These are phyloP conservation scores for Astropecten irregularis DNA, from an alignment of 53 echinoderm and acorn worm species.

Conservation along the genomic window DNA sequence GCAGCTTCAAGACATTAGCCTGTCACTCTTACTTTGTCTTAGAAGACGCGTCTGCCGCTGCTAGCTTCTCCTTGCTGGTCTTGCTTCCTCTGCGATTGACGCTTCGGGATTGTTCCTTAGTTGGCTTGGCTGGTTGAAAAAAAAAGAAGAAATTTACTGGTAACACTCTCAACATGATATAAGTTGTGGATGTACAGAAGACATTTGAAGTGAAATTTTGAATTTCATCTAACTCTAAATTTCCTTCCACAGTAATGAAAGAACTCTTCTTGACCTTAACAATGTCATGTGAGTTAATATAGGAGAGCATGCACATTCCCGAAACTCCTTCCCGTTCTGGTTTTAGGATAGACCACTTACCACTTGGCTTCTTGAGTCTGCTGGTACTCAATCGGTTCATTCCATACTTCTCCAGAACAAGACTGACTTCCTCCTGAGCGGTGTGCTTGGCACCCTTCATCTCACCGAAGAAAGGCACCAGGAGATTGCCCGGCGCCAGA, in stretches of 20 bases:
- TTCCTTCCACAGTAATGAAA: not conserved
- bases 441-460: conserved; percentile 72
- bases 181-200: too few species aligned
- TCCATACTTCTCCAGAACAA: conserved; percentile 81
- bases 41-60: conserved; percentile 39
- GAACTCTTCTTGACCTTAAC: too few species aligned
- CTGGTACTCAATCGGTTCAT: conserved; percentile 58
- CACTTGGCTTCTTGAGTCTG: conserved; percentile 60
- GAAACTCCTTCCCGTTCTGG: too few species aligned
- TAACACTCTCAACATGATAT: not conserved
- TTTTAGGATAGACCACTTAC: conserved; percentile 17
- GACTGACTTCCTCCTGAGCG: conserved; percentile 65
- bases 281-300: too few species aligned
- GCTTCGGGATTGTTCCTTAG: conserved; percentile 47
- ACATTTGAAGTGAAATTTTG: not conserved
- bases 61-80: conserved; percentile 66
- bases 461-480: conserved; percentile 71
- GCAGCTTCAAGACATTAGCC: too few species aligned
- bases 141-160: not conserved
- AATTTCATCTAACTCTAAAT: not conserved
- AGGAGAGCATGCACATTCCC: too few species aligned
- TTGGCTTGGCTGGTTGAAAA: conserved; percentile 45
- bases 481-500: conserved; percentile 77
- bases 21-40: conserved; percentile 65
- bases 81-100: conserved; percentile 61